A percentile compares a stretch with the other conserved stretches of the same genome.
phyloP scores from a whole-genome alignment of 2,797 vertebrate species.

The Hippocampus kuda region DNA sequence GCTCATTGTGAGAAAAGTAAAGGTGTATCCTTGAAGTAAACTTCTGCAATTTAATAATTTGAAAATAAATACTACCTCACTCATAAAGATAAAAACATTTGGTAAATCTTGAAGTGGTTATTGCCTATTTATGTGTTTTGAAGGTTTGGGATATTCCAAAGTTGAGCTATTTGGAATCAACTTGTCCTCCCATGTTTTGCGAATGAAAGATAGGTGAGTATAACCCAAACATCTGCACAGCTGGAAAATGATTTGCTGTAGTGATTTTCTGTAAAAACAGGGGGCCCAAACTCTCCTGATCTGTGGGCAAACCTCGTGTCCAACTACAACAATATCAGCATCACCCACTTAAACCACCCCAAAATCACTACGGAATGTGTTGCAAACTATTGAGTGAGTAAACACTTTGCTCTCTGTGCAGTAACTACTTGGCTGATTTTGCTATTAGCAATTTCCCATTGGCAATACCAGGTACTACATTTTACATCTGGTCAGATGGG shows the following conservation, averaged over 20 bases:
- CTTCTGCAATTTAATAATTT: background rate
- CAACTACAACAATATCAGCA: background rate
- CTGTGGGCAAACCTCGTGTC: too few relatives aligned
- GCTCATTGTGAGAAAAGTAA: background rate
- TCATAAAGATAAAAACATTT: background rate
- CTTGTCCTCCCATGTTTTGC: background rate
- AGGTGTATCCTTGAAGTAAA: background rate
- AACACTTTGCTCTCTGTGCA: background rate
- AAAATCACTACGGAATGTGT: slow-evolving; percentile 31
- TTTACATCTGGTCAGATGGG: too few relatives aligned
- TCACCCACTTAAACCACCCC: slow-evolving; percentile 21
- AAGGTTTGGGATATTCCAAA: background rate
- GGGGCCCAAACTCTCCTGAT: too few relatives aligned
- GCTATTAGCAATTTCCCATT: background rate
- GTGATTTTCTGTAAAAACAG: too few relatives aligned
- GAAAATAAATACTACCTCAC: background rate
- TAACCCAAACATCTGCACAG: too few relatives aligned
- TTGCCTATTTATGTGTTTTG: background rate
- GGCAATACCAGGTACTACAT: background rate
- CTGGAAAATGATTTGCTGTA: too few relatives aligned
- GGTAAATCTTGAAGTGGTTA: background rate
- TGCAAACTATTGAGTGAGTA: background rate
- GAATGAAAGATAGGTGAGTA: background rate
- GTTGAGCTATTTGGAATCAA: background rate
- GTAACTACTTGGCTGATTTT: background rate